These are phyloP conservation scores for Sciaenops ocellatus DNA, from an alignment of 2,797 vertebrate genomes.

Conservation along the genomic window DNA sequence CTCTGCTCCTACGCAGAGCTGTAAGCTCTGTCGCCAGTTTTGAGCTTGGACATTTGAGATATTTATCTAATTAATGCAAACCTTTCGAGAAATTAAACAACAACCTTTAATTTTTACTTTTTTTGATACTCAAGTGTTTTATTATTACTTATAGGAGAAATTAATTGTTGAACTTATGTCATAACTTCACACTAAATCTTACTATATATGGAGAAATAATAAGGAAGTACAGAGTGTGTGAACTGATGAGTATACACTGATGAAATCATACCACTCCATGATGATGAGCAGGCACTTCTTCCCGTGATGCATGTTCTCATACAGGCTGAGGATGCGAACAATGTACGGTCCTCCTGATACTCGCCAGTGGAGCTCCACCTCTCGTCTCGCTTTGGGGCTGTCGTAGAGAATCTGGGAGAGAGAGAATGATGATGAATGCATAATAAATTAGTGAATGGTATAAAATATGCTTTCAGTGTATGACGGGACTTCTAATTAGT, in stretches of 20 bases:
- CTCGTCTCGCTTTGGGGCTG: constrained; percentile 95
- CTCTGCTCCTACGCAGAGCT: not conserved
- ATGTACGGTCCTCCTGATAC: constrained; percentile 95
- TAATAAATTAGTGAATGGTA: not conserved
- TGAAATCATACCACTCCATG: constrained; percentile 94
- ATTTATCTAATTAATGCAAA: not conserved
- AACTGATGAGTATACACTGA: not conserved
- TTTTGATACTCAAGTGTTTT: too few species aligned
- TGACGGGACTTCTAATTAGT: too few species aligned
- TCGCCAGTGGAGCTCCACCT: constrained; percentile 96
- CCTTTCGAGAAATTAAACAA: not conserved
- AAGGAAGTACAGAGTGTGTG: not conserved
- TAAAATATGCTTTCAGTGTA: not conserved
- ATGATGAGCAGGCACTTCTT: constrained; percentile 98
- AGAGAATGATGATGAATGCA: not conserved
- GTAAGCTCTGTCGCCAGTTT: not conserved
- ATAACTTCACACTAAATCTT: not conserved
- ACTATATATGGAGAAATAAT: not conserved
- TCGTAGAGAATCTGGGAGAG: constrained; percentile 93
- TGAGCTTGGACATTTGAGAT: too few species aligned
- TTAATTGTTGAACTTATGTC: not conserved
- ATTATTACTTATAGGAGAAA: not conserved
- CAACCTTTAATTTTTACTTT: too few species aligned
- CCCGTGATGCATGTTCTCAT: constrained; percentile 96
- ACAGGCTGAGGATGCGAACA: constrained; percentile 93